Conservation (phyloP, 2,113 vertebrate genomes). For the Amazona guildingii region DNA sequence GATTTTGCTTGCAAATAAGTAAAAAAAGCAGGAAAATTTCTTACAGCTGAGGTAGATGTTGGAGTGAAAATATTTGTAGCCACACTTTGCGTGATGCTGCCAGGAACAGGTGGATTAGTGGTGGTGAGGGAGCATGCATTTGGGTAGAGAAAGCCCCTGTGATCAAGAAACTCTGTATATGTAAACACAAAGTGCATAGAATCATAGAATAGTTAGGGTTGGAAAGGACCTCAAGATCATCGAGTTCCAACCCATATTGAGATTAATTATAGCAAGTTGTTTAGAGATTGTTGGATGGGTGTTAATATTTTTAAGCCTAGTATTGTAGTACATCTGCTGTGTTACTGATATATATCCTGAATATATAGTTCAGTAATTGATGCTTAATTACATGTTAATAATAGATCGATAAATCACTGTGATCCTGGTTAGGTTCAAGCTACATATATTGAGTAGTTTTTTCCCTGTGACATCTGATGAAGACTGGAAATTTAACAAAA, state of each 20-base stretch:
- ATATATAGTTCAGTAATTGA: background rate
- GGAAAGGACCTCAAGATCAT: too few species aligned
- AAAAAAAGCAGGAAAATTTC: background rate
- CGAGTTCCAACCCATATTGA: background rate
- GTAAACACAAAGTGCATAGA: accelerated
- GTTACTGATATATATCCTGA: background rate
- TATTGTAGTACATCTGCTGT: background rate
- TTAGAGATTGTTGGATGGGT: background rate
- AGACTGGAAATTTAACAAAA: background rate
- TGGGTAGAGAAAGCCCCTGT: accelerated
- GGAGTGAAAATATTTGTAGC: background rate
- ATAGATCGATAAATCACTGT: background rate
- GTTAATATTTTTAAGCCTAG: background rate
- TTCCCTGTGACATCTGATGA: background rate
- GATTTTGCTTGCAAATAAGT: background rate
- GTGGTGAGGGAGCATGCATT: background rate
- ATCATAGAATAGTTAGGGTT: too few species aligned
- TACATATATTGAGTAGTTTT: background rate
- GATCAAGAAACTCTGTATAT: background rate
- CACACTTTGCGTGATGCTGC: accelerated
- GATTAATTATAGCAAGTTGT: background rate
- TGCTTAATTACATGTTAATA: background rate
- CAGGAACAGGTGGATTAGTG: background rate
- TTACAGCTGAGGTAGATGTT: background rate
- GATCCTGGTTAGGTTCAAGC: background rate